phyloP scores from a whole-genome alignment of 2,888 invertebrate genomes.

The Plutella xylostella region DNA sequence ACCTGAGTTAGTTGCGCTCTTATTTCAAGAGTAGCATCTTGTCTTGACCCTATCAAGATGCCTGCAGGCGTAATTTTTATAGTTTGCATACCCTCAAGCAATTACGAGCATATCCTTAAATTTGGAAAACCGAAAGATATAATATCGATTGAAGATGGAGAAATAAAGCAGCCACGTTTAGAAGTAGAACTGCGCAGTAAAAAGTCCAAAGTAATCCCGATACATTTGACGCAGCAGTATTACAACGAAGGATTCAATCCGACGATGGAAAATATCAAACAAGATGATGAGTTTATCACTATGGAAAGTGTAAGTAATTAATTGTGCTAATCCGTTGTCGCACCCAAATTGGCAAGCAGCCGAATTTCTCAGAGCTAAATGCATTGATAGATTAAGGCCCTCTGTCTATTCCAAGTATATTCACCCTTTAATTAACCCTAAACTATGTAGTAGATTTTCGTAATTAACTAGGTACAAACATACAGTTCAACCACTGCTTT shows the following conservation, averaged over 20 bases:
- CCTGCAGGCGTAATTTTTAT: slow-evolving; percentile 75
- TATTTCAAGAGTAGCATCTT: too few relatives aligned
- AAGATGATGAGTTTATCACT: slow-evolving; percentile 68
- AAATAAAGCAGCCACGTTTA: slow-evolving; percentile 31
- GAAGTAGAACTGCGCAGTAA: slow-evolving; percentile 51
- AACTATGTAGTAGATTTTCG: too few relatives aligned
- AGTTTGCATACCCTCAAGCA: slow-evolving; percentile 76
- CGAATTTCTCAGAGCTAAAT: too few relatives aligned
- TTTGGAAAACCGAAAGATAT: slow-evolving; percentile 58
- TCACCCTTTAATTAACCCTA: too few relatives aligned
- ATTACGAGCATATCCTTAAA: slow-evolving; percentile 72
- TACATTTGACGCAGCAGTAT: slow-evolving; percentile 48
- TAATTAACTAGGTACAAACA: too few relatives aligned
- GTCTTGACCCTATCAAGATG: too few relatives aligned
- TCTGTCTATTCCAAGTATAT: too few relatives aligned
- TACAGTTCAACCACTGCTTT: too few relatives aligned
- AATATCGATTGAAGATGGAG: slow-evolving; percentile 27
- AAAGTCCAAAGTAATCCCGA: slow-evolving; percentile 47
- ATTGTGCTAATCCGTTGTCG: not conserved
- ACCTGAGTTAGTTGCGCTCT: not conserved
- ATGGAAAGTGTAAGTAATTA: slow-evolving; percentile 72
- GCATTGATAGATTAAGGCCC: too few relatives aligned
- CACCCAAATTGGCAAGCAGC: too few relatives aligned
- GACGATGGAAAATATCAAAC: slow-evolving; percentile 46
- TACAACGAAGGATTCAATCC: slow-evolving; percentile 43